A percentile compares a stretch with the other conserved stretches of the same genome.
Evolutionary conservation across 2,797 vertebrate genomes (phyloP).

Genomic region (Aldrovandia affinis): DNA sequence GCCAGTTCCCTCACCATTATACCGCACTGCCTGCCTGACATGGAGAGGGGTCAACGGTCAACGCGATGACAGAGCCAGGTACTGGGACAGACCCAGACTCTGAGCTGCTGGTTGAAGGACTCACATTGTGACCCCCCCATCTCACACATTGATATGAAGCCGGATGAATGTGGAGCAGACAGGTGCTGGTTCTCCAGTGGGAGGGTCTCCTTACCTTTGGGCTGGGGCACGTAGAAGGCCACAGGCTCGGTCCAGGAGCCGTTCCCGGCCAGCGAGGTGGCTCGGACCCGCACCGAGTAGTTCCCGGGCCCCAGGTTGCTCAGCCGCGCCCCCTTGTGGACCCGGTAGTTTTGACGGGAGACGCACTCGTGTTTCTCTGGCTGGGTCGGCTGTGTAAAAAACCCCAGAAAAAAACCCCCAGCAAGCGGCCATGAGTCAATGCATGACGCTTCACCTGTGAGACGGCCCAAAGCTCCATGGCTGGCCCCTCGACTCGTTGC

Average conservation of each 20-base stretch:
- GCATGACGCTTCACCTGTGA: too few species aligned
- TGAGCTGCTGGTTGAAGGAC: too few species aligned
- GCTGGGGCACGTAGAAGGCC: constrained; percentile 82
- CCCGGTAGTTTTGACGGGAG: constrained; percentile 85
- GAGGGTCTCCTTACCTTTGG: constrained; percentile 78
- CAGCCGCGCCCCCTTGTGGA: constrained; percentile 81
- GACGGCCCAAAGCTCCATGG: background rate
- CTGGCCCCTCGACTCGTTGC: background rate
- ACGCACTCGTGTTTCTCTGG: constrained; percentile 90
- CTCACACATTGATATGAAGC: background rate
- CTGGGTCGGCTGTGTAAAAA: constrained; percentile 41
- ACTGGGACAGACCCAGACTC: background rate
- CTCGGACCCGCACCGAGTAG: constrained; percentile 90
- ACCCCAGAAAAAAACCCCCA: too few species aligned
- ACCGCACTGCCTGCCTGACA: too few species aligned
- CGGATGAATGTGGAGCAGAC: background rate
- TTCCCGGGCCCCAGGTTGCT: constrained; percentile 89
- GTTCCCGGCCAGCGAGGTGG: constrained; percentile 92
- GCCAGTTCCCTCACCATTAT: too few species aligned
- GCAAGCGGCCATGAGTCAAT: too few species aligned
- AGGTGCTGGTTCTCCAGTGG: background rate
- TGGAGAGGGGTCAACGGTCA: background rate
- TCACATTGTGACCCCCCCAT: too few species aligned
- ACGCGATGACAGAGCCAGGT: background rate
- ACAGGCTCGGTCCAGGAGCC: constrained; percentile 91